Base-by-base conservation (phyloP, 2,113 vertebrate species). In the Eurypyga helias region DNA sequence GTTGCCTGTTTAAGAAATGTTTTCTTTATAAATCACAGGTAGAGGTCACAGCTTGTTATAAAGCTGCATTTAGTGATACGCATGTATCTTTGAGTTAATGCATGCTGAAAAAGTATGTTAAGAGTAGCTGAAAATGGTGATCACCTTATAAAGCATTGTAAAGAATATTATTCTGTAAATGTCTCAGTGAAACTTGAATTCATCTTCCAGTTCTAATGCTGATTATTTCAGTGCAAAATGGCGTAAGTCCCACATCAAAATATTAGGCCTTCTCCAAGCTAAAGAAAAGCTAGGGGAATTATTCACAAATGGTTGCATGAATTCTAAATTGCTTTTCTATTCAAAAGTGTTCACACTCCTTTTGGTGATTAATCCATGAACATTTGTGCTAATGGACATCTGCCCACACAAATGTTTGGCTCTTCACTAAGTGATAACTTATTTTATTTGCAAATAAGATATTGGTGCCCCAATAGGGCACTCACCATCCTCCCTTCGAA, bases 391-490 rank as follows among this genome's bases (percentile, higher is more conserved):
- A 97, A 97, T 95, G 89, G 96, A 96, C 93, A 94, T 97, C 95
- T 96, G 96, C 95, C 94, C 83, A 94, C 92, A 91, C 95, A 96
- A 97, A 96, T 97, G 95, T 96, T 96, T 95, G 81, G 94, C 92
- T 97, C 89, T 96, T 95, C 76, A 71, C 49, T 89, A 93, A 89
- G 95, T 96, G 97, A 97, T 78, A 96, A 95, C 83, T 95, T 97
- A 96, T 97, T 97, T 95, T 95, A 96, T 96, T 97, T 97, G 91
- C 97, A 97, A 97, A 97, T 97, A 95, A 97, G 96, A 89, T 95
- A 85, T 54, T 61, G 17, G 62, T 93, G 77, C 89, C 94, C 80
- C 61, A 84, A 20, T 45, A 95, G 90, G 93, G 72, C 92, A 95
- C 70, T 93, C 69, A 45, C 80, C 52, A 15, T 58, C 94, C 61